These are phyloP conservation scores for Agapornis roseicollis DNA, from an alignment of 2,113 vertebrate species.

Conservation along the genomic window DNA sequence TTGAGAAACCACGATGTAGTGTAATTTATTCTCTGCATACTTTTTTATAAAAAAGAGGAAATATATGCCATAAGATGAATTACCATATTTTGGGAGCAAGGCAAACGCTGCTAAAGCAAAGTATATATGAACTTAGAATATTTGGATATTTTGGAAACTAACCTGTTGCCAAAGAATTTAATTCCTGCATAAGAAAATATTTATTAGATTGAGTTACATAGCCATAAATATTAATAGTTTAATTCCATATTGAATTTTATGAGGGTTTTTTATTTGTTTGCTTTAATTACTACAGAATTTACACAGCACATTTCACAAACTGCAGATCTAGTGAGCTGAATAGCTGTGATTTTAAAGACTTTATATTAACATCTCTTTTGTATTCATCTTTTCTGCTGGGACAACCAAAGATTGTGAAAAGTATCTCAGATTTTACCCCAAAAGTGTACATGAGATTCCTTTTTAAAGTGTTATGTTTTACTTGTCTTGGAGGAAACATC, in stretches of 20 bases:
- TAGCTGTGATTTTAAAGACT: neutral
- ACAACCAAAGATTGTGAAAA: neutral
- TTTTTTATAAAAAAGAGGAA: neutral
- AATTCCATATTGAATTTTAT: neutral
- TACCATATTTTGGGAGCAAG: neutral
- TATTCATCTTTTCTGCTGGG: neutral
- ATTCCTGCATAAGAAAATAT: neutral
- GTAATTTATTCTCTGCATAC: neutral
- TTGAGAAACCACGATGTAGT: neutral
- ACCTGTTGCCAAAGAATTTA: neutral
- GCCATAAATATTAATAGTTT: neutral
- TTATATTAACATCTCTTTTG: neutral
- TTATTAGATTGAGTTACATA: neutral
- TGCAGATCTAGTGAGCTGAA: neutral
- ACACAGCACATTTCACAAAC: neutral
- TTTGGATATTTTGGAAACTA: neutral
- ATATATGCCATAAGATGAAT: neutral
- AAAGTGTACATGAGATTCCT: rapidly evolving
- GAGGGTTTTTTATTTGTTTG: rapidly evolving
- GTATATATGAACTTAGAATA: neutral
- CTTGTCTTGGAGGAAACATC: neutral
- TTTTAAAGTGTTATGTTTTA: neutral
- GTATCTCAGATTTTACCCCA: neutral
- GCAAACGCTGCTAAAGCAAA: neutral
- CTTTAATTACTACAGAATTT: neutral